Conservation (phyloP, 2,797 vertebrate species). For the Columba guinea region DNA sequence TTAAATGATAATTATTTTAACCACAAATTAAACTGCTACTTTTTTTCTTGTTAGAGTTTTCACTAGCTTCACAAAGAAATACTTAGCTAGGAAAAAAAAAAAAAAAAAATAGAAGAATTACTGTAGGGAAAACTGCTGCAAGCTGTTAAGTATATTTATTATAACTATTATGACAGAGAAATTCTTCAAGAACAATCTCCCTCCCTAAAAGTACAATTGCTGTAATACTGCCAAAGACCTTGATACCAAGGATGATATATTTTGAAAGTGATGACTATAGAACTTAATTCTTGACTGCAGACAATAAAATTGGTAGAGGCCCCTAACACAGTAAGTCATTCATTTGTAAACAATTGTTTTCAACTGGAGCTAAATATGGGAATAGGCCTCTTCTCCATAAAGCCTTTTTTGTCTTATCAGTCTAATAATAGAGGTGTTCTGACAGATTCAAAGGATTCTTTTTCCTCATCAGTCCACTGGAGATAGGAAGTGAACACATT, state of each 20-base stretch:
- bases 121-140: not conserved
- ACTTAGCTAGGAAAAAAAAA: not conserved
- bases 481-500: conserved; percentile 4
- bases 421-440: not conserved
- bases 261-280: not conserved
- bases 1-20: not conserved
- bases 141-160: not conserved
- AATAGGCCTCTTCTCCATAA: not conserved
- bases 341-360: conserved; percentile 8
- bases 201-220: not conserved
- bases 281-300: not conserved
- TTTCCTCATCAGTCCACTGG: not conserved
- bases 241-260: not conserved
- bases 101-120: not conserved
- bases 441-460: not conserved
- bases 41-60: not conserved
- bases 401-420: not conserved
- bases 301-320: not conserved
- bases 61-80: not conserved
- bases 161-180: not conserved
- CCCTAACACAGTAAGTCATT: not conserved
- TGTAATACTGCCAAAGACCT: not conserved
- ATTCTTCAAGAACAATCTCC: not conserved
- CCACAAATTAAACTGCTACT: not conserved
- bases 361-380: not conserved